Conservation (phyloP, 2,113 vertebrate genomes). For the Paradisaea rubra region DNA sequence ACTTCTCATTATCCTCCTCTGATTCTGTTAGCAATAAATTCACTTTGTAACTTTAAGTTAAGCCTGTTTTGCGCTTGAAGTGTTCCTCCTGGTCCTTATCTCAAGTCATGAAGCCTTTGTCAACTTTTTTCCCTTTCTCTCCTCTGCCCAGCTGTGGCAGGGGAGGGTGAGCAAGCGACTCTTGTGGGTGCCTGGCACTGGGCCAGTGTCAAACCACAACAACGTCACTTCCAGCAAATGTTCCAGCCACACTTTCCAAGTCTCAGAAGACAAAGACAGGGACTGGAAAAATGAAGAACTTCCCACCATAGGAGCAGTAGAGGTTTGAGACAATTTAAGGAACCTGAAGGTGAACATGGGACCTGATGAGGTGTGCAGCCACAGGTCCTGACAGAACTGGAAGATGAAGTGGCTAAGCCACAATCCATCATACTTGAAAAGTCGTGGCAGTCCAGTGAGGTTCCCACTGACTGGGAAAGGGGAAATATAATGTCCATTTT, state of each 20-base stretch:
- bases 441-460: no score
- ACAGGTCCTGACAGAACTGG: fast-evolving
- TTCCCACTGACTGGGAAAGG: not conserved
- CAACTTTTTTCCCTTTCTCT: not conserved
- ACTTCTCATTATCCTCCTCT: no score
- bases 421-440: not conserved
- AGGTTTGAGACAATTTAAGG: not conserved
- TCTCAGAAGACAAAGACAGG: not conserved
- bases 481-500: not conserved
- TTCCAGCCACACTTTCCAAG: not conserved
- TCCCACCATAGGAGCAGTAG: fast-evolving
- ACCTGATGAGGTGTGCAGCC: not conserved
- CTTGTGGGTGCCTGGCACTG: not conserved
- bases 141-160: not conserved
- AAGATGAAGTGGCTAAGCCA: not conserved
- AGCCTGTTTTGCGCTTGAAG: not conserved
- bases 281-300: not conserved
- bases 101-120: not conserved
- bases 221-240: not conserved
- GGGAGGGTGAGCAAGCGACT: not conserved
- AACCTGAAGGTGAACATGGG: not conserved
- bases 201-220: not conserved
- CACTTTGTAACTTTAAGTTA: not conserved
- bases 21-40: not conserved
- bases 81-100: not conserved